Evolutionary conservation across 2,797 vertebrate species (phyloP).

Genomic region (Falco berigora): DNA sequence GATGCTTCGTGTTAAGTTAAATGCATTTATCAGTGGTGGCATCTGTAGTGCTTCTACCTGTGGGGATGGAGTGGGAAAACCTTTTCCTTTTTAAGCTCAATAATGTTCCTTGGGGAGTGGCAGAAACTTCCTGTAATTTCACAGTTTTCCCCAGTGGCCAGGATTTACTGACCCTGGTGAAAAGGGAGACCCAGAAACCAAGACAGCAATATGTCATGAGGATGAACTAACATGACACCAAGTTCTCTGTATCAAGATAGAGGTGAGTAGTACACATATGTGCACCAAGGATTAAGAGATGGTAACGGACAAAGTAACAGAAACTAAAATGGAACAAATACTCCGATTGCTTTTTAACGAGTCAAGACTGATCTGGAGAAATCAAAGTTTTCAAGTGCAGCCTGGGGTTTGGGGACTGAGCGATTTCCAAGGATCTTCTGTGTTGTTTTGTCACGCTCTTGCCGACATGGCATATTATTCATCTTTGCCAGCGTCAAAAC

Average conservation of each 20-base stretch:
- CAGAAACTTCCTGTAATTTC: neutral
- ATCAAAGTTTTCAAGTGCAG: neutral
- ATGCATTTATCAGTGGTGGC: neutral
- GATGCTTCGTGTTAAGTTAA: neutral
- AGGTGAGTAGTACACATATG: neutral
- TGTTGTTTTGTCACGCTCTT: neutral
- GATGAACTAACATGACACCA: neutral
- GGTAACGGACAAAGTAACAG: neutral
- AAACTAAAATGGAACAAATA: neutral
- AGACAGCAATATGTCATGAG: accelerated
- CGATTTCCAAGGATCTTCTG: neutral
- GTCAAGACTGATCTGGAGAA: neutral
- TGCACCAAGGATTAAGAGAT: neutral
- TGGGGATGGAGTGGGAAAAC: neutral
- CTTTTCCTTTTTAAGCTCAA: neutral
- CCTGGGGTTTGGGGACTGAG: neutral
- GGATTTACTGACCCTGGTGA: neutral
- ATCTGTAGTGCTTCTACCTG: neutral
- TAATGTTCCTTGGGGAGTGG: neutral
- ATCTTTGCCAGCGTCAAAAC: neutral
- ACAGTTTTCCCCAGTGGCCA: neutral
- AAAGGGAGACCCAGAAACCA: neutral
- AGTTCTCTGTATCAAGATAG: neutral
- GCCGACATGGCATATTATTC: neutral
- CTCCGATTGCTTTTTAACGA: neutral